Base-by-base conservation (phyloP, 2,888 invertebrate species). In the Phortica okadai region DNA sequence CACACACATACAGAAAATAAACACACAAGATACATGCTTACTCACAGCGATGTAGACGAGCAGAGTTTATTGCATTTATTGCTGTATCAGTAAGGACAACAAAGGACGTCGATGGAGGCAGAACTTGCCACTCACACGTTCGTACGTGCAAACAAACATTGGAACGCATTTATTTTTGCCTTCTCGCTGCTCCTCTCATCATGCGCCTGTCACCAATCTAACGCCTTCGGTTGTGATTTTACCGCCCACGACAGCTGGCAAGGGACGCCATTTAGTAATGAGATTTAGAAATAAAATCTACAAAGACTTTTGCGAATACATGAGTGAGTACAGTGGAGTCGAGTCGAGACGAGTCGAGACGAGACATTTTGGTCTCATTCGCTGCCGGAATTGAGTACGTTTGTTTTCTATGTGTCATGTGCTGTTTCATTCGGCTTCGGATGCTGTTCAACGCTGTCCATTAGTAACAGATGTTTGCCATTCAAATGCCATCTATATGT, bases 191-290 rank as follows among this genome's bases (percentile, higher is more conserved):
- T 21, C 59, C 25, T 62, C 10, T 14, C 5, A 16, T 8, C 10
- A 4, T 25, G 10, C 25, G 21, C 62, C 67, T 67, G n/a, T n/a
- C 42, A 14, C n/a, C 33, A 56, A n/a, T 54, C 8, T 44, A 4
- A 6, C 50, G 7, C 10, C 64, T 64, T 50, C 50, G 64, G 16
- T n/a, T 21, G 21, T 64, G 50, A 8, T 50, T 62, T 16, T 44
- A 14, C 21, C 25, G 11, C 56, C 54, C 54, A 50, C 45, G 7
- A 11, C 64, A 50, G 64, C 50, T 45, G 50, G 81, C 78, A 79
- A 81, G 88, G 88, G 86, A 85, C 88, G 86, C 85, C 85, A 85
- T 88, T 85, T 88, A 84, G 88, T 85, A 85, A 85, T 85, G 88
- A 85, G 85, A 85, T 85, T 85, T 85, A 85, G 85, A 88, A 85